These are phyloP conservation scores for Chaetodon trifasciatus DNA, from an alignment of 2,797 vertebrate genomes.

Conservation along the genomic window DNA sequence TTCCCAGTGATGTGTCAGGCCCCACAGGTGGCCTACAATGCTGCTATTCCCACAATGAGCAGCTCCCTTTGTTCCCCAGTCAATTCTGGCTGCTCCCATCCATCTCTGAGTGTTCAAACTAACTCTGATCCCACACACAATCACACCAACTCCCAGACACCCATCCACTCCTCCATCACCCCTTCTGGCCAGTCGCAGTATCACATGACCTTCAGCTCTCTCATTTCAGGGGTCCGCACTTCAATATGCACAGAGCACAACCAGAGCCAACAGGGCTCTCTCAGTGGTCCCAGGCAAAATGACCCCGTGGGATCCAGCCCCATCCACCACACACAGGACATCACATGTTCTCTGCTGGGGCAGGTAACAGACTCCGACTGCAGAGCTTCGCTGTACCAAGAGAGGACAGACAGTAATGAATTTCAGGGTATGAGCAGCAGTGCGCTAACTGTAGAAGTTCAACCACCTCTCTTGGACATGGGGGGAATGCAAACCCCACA, in stretches of 20 bases:
- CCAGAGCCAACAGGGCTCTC: slow-evolving; percentile 45
- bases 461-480: slow-evolving; percentile 45
- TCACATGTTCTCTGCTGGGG: slow-evolving; percentile 40
- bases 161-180: slow-evolving; percentile 75
- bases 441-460: slow-evolving; percentile 35
- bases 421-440: slow-evolving; percentile 20
- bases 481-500: slow-evolving; percentile 37
- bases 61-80: slow-evolving; percentile 70
- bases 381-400: slow-evolving; percentile 40
- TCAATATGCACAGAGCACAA: slow-evolving; percentile 49
- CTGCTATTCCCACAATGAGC: slow-evolving; percentile 54
- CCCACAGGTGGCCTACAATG: slow-evolving; percentile 49
- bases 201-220: slow-evolving; percentile 74
- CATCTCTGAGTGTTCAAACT: slow-evolving; percentile 68
- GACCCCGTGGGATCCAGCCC: slow-evolving; percentile 74
- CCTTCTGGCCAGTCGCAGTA: slow-evolving; percentile 69
- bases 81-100: slow-evolving; percentile 68
- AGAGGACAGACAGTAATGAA: slow-evolving; percentile 46
- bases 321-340: slow-evolving; percentile 56
- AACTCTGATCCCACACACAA: slow-evolving; percentile 65
- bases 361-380: slow-evolving; percentile 49
- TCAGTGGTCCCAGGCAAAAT: slow-evolving; percentile 69
- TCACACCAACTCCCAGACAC: slow-evolving; percentile 60
- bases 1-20: slow-evolving; percentile 63
- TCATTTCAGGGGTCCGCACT: slow-evolving; percentile 58